Evolutionary conservation across 2,888 invertebrate genomes (phyloP).

Genomic region (Cheilosia vernalis): DNA sequence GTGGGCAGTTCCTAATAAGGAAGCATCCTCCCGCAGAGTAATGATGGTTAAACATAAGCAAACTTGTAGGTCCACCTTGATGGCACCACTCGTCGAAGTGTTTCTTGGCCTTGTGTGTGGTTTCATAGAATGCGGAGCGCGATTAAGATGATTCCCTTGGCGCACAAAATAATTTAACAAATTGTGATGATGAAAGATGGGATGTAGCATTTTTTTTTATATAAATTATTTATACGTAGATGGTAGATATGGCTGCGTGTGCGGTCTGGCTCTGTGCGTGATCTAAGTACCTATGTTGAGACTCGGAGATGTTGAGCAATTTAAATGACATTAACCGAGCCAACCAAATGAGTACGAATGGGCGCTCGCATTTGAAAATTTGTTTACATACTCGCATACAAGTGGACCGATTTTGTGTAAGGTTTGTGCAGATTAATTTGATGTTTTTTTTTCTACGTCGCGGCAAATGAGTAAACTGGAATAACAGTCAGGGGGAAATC

Average conservation of each 20-base stretch:
- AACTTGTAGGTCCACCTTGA: conserved; percentile 19
- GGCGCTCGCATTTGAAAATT: conserved; percentile 17
- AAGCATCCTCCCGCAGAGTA: conserved; percentile 54
- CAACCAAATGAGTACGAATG: conserved; percentile 43
- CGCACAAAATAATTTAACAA: conserved; percentile 68
- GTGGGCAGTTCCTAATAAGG: conserved; percentile 26
- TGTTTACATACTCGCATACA: too few relatives aligned
- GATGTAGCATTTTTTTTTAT: neutral
- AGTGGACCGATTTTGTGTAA: conserved; percentile 8
- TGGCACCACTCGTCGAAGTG: conserved; percentile 8
- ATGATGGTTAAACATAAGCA: conserved; percentile 30
- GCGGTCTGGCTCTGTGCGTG: conserved; percentile 71
- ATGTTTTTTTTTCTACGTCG: neutral
- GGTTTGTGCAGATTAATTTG: conserved; percentile 37
- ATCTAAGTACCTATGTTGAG: conserved; percentile 53
- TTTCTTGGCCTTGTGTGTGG: neutral
- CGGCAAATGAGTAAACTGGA: conserved; percentile 17
- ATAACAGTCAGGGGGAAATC: neutral
- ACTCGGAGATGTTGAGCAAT: conserved; percentile 45
- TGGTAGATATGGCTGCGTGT: conserved; percentile 45
- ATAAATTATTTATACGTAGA: conserved; percentile 17
- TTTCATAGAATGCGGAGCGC: conserved; percentile 3
- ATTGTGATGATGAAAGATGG: conserved; percentile 60
- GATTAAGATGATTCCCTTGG: conserved; percentile 65
- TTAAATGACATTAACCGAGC: conserved; percentile 72